Evolutionary conservation across 2,797 vertebrate genomes (phyloP).

Genomic region (Smutsia gigantea): DNA sequence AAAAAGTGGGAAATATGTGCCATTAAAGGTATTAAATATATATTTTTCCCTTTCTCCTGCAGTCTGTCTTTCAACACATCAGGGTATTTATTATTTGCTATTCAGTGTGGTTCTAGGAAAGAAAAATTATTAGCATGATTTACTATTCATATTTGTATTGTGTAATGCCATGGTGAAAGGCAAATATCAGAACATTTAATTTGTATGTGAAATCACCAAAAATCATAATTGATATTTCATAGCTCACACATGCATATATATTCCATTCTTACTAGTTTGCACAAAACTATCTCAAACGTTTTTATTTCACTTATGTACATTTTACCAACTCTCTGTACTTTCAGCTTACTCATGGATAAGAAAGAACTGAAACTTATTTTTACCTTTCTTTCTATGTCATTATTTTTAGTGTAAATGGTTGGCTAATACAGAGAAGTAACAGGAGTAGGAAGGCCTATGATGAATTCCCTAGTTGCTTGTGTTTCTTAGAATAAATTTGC

Average conservation of each 20-base stretch:
- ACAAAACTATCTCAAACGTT: background rate
- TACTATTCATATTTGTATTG: background rate
- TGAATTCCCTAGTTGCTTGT: background rate
- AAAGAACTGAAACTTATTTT: background rate
- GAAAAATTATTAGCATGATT: background rate
- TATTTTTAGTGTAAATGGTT: background rate
- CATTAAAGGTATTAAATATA: background rate
- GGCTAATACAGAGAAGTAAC: background rate
- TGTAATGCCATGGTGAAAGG: background rate
- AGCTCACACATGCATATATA: background rate
- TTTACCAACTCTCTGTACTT: background rate
- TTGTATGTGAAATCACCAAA: background rate
- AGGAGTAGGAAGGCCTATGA: background rate
- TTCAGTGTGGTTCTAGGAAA: background rate
- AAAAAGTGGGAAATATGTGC: background rate
- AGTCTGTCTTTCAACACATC: background rate
- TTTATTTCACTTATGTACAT: conserved; percentile 11
- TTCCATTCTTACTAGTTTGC: background rate
- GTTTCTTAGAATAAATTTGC: background rate
- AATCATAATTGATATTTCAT: conserved; percentile 3
- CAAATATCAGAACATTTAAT: background rate
- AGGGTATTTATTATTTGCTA: background rate
- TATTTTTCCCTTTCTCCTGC: background rate
- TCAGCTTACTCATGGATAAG: background rate
- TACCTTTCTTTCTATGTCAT: background rate